Percentiles rank a stretch among this genome's conserved stretches.
Conservation (phyloP, 2,113 vertebrate species). For the Leptosomus discolor region DNA sequence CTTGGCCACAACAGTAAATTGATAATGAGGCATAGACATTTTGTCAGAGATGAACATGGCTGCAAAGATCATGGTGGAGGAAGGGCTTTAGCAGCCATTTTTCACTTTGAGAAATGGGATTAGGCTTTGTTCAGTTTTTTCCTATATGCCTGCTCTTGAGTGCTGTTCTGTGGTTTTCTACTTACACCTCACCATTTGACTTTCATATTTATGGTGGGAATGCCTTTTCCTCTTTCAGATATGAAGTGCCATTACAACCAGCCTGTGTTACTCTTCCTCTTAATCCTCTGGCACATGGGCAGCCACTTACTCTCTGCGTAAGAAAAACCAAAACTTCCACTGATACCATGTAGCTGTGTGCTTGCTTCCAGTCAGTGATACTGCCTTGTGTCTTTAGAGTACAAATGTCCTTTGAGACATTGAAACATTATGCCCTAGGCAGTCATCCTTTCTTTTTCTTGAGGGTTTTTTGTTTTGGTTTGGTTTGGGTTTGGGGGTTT, state of each 20-base stretch:
- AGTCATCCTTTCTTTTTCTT: background rate
- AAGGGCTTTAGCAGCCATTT: background rate
- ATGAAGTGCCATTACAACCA: background rate
- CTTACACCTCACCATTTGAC: background rate
- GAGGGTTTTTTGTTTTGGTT: too few relatives aligned
- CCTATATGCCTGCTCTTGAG: fast-evolving
- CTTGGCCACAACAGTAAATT: background rate
- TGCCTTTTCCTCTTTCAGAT: background rate
- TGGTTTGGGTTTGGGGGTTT: too few relatives aligned
- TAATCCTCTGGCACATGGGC: background rate
- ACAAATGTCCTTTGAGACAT: background rate
- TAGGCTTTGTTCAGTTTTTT: background rate
- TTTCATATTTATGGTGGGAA: background rate
- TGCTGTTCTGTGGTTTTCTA: background rate
- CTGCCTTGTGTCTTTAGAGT: background rate
- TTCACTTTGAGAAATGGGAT: background rate
- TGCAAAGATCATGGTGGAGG: background rate
- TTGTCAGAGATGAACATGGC: background rate
- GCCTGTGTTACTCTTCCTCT: background rate
- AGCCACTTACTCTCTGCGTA: background rate
- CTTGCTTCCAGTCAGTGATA: background rate
- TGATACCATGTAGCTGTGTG: fast-evolving
- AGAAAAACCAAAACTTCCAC: background rate
- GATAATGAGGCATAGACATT: background rate
- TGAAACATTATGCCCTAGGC: background rate